Evolutionary conservation across 2,113 vertebrate genomes (phyloP), one percentile per base, ranked within the genome.

Genomic region (Syngnathus typhle): DNA sequence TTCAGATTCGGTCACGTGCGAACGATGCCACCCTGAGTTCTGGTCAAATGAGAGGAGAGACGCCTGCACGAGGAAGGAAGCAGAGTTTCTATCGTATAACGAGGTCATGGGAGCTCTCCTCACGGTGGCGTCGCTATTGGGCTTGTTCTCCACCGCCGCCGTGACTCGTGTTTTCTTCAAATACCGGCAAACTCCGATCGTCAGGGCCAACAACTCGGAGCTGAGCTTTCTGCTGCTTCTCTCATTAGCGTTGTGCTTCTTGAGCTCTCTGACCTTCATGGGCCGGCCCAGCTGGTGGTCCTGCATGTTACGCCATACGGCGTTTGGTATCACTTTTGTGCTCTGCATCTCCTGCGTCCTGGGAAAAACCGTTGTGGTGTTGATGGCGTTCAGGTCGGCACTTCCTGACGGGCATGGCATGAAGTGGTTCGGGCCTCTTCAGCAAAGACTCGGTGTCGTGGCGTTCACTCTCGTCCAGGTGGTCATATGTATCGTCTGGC

Each of bases 231-330:
- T 90, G 52, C 75, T 90, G 21, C 85, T 90, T 37, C 81, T 89
- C 68, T 88, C 87, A 8, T 60, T 90, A 62, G 78, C 68, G 32
- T 49, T 90, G 69, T 89, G 88, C 72, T 89, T 90, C 69, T 80
- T 89, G 64, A 89, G 87, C 47, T 88, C 87, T 68, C 65, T 90
- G 67, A 88, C 82, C n/a, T 90, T 90, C 77, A 88, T 89, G 2
- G 86, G 85, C 7, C 84, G 41, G 60, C 87, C 88, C 6, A 84
- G 86, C 65, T 73, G 83, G 39, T 88, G 84, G 87, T 89, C 88
- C 21, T 90, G 88, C 69, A 87, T 86, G 84, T 81, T 89, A 64
- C 72, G 88, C 18, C 88, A 88, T 83, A 85, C 81, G 37, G 85
- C 82, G 1, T 88, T 87, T 18, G 85, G 87, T 41, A 88, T 90